phyloP scores from a whole-genome alignment of 2,888 invertebrate genomes.

The Ormyrus thymus region DNA sequence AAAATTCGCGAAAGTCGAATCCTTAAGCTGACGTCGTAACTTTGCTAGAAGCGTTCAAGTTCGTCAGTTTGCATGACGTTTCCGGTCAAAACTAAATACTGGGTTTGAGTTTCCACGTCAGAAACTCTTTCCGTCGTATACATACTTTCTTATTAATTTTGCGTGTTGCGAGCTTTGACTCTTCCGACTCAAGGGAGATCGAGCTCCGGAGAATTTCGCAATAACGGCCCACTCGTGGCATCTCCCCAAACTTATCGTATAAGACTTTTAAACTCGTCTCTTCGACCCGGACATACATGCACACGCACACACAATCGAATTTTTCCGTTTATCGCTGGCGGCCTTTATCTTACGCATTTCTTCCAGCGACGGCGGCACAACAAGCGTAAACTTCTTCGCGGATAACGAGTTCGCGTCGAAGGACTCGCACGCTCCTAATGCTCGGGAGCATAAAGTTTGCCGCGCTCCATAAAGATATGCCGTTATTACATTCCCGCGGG shows the following conservation, averaged over 20 bases:
- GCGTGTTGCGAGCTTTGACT: neutral
- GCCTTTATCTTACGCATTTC: too few relatives aligned
- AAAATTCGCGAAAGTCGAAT: too few relatives aligned
- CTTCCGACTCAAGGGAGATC: neutral
- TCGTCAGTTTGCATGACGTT: too few relatives aligned
- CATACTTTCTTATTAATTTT: conserved; percentile 34
- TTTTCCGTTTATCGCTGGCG: too few relatives aligned
- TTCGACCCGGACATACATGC: neutral
- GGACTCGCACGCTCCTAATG: conserved; percentile 15
- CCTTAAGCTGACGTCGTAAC: too few relatives aligned
- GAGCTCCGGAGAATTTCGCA: conserved; percentile 17
- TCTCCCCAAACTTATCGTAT: neutral
- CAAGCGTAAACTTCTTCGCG: conserved; percentile 5
- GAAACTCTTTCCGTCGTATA: neutral
- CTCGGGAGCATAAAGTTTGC: conserved; percentile 20
- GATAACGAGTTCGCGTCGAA: neutral
- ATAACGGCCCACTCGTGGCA: conserved; percentile 8
- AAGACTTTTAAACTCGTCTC: conserved; percentile 29
- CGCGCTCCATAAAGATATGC: conserved; percentile 29
- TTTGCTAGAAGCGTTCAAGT: too few relatives aligned
- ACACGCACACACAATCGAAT: too few relatives aligned
- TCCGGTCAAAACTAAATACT: too few relatives aligned
- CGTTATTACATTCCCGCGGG: neutral
- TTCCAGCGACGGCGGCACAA: too few relatives aligned
- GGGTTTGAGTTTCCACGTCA: too few relatives aligned